Conservation (phyloP, 1,140 invertebrate species). For the Leptonema lineaticorne region DNA sequence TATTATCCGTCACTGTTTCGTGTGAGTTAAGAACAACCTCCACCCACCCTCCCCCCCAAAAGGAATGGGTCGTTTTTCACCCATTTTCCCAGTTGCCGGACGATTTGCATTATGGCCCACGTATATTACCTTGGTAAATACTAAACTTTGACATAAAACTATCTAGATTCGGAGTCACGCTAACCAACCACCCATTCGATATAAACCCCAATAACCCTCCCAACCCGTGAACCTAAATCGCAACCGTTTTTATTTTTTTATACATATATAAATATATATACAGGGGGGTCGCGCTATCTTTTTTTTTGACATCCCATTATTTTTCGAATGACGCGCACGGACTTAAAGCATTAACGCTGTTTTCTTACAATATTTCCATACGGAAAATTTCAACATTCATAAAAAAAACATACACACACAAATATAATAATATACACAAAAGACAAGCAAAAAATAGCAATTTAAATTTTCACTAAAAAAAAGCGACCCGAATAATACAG, state of each 20-base stretch:
- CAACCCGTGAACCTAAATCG: background rate
- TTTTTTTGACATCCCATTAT: constrained; percentile 25
- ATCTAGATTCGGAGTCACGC: constrained; percentile 24
- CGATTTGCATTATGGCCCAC: constrained; percentile 25
- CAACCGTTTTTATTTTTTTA: background rate
- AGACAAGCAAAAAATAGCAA: constrained; percentile 17
- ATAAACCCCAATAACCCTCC: no score
- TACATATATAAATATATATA: background rate
- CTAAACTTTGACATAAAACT: constrained; percentile 26
- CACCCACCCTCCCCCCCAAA: background rate
- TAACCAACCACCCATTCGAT: background rate
- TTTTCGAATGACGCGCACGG: constrained; percentile 5
- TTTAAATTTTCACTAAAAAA: no score
- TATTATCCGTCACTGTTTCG: background rate
- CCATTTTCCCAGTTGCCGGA: constrained; percentile 11
- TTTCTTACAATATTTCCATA: no score
- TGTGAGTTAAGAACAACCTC: background rate
- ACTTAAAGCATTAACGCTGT: constrained; percentile 7
- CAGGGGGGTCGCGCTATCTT: constrained; percentile 8
- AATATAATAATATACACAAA: no score
- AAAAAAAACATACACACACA: no score
- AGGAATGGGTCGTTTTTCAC: background rate
- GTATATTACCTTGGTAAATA: constrained; percentile 31
- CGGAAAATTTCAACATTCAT: no score
- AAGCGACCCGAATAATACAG: constrained; percentile 24